Percentiles rank a stretch among this genome's conserved stretches.
Evolutionary conservation across 2,888 invertebrate species (phyloP).

Genomic region (Lepidochitona cinerea): DNA sequence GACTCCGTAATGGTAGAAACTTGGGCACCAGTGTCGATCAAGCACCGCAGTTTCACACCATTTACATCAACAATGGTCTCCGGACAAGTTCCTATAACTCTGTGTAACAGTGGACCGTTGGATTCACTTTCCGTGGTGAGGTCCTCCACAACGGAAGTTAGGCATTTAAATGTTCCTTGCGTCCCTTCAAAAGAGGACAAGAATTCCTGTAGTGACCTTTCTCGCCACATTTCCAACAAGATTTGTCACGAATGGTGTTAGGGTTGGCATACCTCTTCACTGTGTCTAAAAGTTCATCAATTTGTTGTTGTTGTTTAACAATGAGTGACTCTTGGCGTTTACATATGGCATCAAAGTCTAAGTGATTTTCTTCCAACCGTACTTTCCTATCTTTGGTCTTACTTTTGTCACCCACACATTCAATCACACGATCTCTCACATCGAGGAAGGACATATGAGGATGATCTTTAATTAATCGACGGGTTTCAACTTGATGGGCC

Average conservation of each 20-base stretch:
- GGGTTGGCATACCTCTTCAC: background rate
- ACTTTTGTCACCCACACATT: background rate
- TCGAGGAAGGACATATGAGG: conserved; percentile 9
- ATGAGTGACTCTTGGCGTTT: background rate
- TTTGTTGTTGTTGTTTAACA: background rate
- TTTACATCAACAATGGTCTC: background rate
- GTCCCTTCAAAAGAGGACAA: too few species aligned
- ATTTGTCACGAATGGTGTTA: background rate
- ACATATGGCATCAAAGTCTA: background rate
- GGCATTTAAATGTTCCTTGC: conserved; percentile 3
- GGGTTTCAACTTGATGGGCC: background rate
- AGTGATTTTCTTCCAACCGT: background rate
- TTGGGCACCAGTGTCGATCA: conserved; percentile 14
- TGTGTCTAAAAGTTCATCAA: background rate
- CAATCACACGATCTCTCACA: conserved; percentile 4
- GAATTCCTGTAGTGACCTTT: background rate
- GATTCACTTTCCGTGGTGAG: background rate
- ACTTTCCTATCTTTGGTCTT: background rate
- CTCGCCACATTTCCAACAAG: background rate
- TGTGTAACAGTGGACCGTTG: conserved; percentile 15
- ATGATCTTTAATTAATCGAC: conserved; percentile 2
- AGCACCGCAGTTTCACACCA: background rate
- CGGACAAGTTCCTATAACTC: conserved; percentile 14
- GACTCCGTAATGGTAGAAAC: conserved; percentile 15
- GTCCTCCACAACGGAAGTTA: conserved; percentile 10